These are phyloP conservation scores for Proisotoma minuta DNA, from an alignment of 2,888 invertebrate genomes.

Conservation along the genomic window DNA sequence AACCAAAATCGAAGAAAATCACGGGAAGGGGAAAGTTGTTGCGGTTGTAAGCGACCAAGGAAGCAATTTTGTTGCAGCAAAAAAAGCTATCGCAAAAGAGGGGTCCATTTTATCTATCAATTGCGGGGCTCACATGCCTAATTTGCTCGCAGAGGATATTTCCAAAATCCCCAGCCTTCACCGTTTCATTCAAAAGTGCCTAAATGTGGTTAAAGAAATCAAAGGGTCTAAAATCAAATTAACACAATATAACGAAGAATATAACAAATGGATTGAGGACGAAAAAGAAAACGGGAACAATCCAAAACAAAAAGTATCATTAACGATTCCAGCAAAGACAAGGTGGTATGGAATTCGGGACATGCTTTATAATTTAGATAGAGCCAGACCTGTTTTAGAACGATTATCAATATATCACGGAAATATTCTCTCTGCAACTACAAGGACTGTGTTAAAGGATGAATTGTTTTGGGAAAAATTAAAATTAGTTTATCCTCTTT, in stretches of 20 bases:
- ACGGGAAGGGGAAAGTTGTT: not conserved
- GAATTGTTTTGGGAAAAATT: constrained; percentile 7
- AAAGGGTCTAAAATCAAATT: constrained; percentile 10
- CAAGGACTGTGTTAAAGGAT: not conserved
- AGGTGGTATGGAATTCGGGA: constrained; percentile 16
- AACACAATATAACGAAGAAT: not conserved
- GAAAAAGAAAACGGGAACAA: not conserved
- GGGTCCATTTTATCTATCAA: constrained; percentile 4
- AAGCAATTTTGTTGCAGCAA: not conserved
- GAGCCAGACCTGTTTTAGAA: constrained; percentile 6
- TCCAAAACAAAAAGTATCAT: not conserved
- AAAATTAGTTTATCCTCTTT: not conserved
- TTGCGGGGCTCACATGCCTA: constrained; percentile 12
- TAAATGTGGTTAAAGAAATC: constrained; percentile 8
- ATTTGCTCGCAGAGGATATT: constrained; percentile 11
- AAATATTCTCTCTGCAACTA: not conserved
- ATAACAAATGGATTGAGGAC: constrained; percentile 1
- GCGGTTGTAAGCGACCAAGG: constrained; percentile 19
- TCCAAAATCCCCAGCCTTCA: constrained; percentile 6
- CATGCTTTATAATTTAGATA: not conserved
- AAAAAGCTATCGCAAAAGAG: not conserved
- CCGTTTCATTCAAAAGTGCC: not conserved
- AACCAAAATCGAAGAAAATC: not conserved
- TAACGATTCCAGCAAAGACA: not conserved
- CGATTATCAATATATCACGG: not conserved